Evolutionary conservation across 2,113 vertebrate genomes (phyloP), one percentile per base, ranked within the genome.

Genomic region (Petroica traversi): DNA sequence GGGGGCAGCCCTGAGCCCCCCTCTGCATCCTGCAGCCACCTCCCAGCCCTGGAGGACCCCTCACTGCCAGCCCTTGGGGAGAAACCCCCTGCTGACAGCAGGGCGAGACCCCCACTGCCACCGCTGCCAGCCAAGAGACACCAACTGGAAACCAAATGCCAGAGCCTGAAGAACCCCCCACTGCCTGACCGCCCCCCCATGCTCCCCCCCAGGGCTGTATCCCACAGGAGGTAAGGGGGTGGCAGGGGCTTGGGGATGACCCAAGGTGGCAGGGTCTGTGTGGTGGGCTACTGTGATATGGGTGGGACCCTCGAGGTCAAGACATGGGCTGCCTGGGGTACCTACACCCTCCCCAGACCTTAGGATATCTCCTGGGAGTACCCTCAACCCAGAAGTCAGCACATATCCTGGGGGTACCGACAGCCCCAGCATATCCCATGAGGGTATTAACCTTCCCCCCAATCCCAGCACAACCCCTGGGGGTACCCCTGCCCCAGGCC

Each of bases 41-140:
- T 20, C 13, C 26, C 52, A 23, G 59, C 41, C 46, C 66, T 11
- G 34, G 36, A 84, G 36, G 64, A 67, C 1, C 13, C 72, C 33
- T 29, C 57, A 13, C 64, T 2, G 0, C 33, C 77, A 29, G 61
- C 11, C 9, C 29, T 22, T 9, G 61, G 29, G 45, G 52, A 89
- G 61, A 63, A 77, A 31, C 29, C 49, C 22, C 6, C 62, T 8
- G 25, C 78, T 0, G 68, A 95, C 31, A 36, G 86, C 78, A 38
- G 73, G 19, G 46, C 2, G 3, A 80, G 78, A 29, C 83, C 89
- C 5, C 45, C 43, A 17, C 34, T 95, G 83, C 98, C 97, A 55
- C 99, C 96, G 1, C 97, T 98, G 95, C 97, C 99, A 12, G 97
- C 98, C 90, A 98, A 99, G 96, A 91, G 96, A 19, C 96, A 97